Evolutionary conservation across 2,888 invertebrate species (phyloP).

Genomic region (Seladonia tumulorum): DNA sequence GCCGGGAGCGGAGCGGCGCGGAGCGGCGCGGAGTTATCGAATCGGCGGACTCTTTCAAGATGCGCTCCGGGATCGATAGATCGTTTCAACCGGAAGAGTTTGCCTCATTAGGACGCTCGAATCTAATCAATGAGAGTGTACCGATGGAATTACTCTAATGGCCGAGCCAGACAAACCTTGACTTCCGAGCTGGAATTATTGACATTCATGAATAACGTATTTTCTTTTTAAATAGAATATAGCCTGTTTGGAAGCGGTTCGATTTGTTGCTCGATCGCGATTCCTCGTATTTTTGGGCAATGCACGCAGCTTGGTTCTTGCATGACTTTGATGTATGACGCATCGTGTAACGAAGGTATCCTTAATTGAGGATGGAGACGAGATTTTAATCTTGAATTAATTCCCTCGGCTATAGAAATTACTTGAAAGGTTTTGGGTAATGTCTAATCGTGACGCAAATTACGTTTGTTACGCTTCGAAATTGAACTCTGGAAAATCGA

Average conservation of each 20-base stretch:
- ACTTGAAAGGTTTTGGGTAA: too few relatives aligned
- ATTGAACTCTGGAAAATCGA: neutral
- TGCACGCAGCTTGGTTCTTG: neutral
- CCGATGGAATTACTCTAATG: neutral
- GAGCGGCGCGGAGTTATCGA: constrained; percentile 8
- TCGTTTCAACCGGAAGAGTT: constrained; percentile 8
- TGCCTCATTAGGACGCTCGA: neutral
- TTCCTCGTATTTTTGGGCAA: neutral
- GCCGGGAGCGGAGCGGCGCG: neutral
- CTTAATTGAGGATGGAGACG: neutral
- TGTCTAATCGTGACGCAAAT: too few relatives aligned
- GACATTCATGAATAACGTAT: neutral
- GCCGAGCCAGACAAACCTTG: neutral
- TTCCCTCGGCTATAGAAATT: too few relatives aligned
- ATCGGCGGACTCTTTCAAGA: constrained; percentile 24
- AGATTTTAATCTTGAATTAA: too few relatives aligned
- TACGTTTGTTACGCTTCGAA: too few relatives aligned
- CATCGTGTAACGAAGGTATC: neutral
- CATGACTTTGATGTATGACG: neutral
- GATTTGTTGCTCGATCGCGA: neutral
- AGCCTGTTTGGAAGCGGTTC: neutral
- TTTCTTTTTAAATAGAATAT: neutral
- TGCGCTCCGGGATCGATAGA: constrained; percentile 9
- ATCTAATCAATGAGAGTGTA: neutral
- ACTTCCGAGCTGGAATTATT: neutral